Percentiles rank a stretch among this genome's conserved stretches.
These are phyloP conservation scores for Trypoxylus dichotomus DNA, from an alignment of 1,140 invertebrate genomes.

Conservation along the genomic window DNA sequence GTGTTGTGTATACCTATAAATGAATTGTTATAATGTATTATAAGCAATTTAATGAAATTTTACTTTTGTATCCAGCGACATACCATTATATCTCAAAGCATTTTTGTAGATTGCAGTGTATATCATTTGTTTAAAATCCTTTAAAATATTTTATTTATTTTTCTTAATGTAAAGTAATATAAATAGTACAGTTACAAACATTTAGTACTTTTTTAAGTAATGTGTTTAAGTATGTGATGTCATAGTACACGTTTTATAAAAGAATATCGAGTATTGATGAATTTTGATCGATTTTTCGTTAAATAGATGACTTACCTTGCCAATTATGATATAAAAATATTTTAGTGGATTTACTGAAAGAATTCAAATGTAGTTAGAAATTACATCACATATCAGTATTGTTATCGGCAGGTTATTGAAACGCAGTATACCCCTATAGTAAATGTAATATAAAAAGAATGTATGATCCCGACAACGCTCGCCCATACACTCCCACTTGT, in stretches of 20 bases:
- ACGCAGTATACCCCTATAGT: too few relatives aligned
- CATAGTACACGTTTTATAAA: neutral
- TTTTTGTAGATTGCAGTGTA: neutral
- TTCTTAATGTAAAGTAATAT: slow-evolving; percentile 5
- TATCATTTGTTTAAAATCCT: too few relatives aligned
- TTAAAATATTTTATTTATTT: slow-evolving; percentile 20
- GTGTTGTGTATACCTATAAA: slow-evolving; percentile 21
- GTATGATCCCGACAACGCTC: too few relatives aligned
- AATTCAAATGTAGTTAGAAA: too few relatives aligned
- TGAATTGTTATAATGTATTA: slow-evolving; percentile 20
- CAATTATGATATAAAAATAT: too few relatives aligned
- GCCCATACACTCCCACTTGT: too few relatives aligned
- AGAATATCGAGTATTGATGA: neutral
- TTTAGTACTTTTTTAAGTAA: slow-evolving; percentile 6
- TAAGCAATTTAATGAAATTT: slow-evolving; percentile 23
- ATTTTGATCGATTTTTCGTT: too few relatives aligned
- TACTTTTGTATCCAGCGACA: slow-evolving; percentile 3
- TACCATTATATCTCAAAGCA: neutral
- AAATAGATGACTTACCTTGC: too few relatives aligned
- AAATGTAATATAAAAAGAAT: too few relatives aligned
- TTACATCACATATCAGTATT: too few relatives aligned
- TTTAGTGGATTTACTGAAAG: too few relatives aligned
- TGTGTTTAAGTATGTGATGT: slow-evolving; percentile 20
- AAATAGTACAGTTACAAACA: neutral
- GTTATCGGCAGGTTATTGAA: too few relatives aligned